These are phyloP conservation scores for Drosophila lini DNA, from an alignment of 1,140 invertebrate species.

Conservation along the genomic window DNA sequence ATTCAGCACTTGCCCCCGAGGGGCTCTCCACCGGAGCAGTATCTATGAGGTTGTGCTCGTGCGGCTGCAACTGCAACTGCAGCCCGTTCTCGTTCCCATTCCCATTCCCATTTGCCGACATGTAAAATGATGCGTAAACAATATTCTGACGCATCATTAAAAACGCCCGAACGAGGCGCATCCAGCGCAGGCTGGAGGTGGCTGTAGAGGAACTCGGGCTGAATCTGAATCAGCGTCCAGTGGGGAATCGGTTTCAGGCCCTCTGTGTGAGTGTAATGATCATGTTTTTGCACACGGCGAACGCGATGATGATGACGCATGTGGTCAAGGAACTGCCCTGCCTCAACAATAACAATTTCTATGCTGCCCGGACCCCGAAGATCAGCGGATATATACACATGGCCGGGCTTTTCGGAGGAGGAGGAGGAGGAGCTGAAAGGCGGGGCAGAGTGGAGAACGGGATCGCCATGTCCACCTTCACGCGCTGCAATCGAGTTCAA, in stretches of 20 bases:
- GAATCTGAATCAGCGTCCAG: constrained; percentile 60
- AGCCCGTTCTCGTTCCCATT: constrained; percentile 1
- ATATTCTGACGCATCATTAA: constrained; percentile 83
- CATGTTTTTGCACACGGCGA: constrained; percentile 65
- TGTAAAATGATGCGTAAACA: constrained; percentile 83
- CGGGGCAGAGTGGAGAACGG: constrained; percentile 34
- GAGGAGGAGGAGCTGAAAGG: background rate
- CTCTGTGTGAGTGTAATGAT: constrained; percentile 51
- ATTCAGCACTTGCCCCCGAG: constrained; percentile 29
- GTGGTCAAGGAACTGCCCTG: constrained; percentile 65
- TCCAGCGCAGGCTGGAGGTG: constrained; percentile 20
- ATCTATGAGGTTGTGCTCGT: constrained; percentile 36
- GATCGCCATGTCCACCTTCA: constrained; percentile 75
- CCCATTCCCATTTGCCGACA: constrained; percentile 69
- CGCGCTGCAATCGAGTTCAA: constrained; percentile 73
- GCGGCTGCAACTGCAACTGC: constrained; percentile 16
- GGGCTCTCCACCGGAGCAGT: background rate
- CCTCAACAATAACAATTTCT: constrained; percentile 77
- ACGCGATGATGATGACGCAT: constrained; percentile 81
- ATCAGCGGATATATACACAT: constrained; percentile 20
- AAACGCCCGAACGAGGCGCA: constrained; percentile 72
- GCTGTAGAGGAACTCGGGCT: background rate
- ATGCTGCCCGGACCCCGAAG: constrained; percentile 54
- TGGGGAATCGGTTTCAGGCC: constrained; percentile 45
- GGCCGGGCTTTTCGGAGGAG: constrained; percentile 1